Evolutionary conservation across 2,888 invertebrate species (phyloP).

Genomic region (Artemia sinica): DNA sequence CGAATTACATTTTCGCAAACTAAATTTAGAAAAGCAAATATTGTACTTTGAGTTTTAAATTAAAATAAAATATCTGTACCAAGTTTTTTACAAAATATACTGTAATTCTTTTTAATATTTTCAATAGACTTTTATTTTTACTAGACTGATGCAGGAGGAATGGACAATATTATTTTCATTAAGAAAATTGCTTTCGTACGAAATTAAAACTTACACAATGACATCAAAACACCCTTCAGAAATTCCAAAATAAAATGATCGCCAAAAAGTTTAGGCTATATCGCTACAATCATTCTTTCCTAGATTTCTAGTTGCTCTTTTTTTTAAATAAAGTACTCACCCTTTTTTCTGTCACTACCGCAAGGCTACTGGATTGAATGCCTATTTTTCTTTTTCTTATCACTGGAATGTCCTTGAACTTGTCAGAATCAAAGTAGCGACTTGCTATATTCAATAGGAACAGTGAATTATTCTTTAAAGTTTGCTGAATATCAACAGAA

Average conservation of each 20-base stretch:
- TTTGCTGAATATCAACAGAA: constrained; percentile 41
- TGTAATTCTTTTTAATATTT: no score
- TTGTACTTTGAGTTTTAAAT: no score
- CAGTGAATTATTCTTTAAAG: constrained; percentile 82
- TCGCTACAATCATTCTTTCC: constrained; percentile 34
- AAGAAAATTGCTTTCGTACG: no score
- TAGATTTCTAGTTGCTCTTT: neutral
- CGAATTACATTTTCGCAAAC: no score
- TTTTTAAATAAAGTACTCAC: neutral
- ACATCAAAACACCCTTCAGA: no score
- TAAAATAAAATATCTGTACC: no score
- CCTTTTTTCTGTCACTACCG: neutral
- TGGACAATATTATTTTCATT: no score
- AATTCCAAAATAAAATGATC: constrained; percentile 33
- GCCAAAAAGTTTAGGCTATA: constrained; percentile 26
- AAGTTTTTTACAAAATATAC: no score
- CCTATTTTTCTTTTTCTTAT: constrained; percentile 22
- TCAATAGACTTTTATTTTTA: no score
- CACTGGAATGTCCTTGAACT: constrained; percentile 23
- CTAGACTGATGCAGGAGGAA: no score
- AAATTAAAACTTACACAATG: no score
- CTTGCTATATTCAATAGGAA: constrained; percentile 78
- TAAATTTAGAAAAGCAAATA: no score
- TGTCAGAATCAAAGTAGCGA: constrained; percentile 26
- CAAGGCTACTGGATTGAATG: constrained; percentile 25